Conservation (phyloP, 2,888 invertebrate species). For the Rhorus exstirpatorius region DNA sequence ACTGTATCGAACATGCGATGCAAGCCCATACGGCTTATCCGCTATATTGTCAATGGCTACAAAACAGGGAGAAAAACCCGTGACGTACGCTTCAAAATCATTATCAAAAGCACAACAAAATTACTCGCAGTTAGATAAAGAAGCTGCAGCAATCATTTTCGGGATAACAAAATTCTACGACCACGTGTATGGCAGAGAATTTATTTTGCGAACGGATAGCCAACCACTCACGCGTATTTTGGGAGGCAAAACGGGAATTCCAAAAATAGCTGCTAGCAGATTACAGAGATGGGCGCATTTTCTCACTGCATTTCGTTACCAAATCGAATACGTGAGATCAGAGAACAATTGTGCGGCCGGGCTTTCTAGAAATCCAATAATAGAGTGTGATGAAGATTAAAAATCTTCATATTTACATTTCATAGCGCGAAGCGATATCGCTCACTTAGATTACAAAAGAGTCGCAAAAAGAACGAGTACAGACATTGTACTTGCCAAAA, state of each 20-base stretch:
- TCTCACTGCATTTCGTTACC: conserved; percentile 24
- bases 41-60: conserved; percentile 73
- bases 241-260: conserved; percentile 57
- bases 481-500: neutral
- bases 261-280: conserved; percentile 53
- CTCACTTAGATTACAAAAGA: neutral
- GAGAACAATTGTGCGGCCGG: conserved; percentile 18
- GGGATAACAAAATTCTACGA: conserved; percentile 74
- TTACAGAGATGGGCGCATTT: conserved; percentile 62
- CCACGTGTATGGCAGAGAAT: conserved; percentile 72
- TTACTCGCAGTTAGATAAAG: conserved; percentile 75
- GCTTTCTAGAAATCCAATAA: conserved; percentile 11
- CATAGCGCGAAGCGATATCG: neutral
- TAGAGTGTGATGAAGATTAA: neutral
- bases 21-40: conserved; percentile 79
- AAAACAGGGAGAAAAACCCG: conserved; percentile 63
- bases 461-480: neutral
- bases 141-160: conserved; percentile 75
- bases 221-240: conserved; percentile 59
- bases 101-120: conserved; percentile 70
- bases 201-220: conserved; percentile 68
- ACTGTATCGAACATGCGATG: conserved; percentile 77
- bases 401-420: conserved; percentile 14
- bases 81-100: conserved; percentile 71
- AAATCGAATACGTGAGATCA: conserved; percentile 18